These are phyloP conservation scores for Catostylus mosaicus DNA, from an alignment of 30 jellyfish, hydroid and myxozoan genomes.

Conservation along the genomic window DNA sequence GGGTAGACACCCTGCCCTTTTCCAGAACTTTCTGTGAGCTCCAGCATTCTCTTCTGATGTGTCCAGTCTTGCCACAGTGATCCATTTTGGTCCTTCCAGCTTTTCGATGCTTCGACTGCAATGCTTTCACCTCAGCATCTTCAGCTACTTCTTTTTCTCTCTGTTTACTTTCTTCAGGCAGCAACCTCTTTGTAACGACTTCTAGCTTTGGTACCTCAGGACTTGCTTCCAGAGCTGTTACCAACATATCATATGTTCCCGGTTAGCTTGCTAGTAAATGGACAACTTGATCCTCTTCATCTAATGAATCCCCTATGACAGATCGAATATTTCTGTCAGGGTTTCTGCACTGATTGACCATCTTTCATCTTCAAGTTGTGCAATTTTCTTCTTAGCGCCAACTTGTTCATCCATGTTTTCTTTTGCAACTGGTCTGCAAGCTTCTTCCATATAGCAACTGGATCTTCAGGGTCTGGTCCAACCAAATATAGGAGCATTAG, in stretches of 20 bases:
- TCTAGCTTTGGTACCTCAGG: conserved; percentile 64
- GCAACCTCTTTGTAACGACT: conserved; percentile 26
- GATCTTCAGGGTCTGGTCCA: conserved; percentile 83
- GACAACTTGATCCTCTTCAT: conserved; percentile 65
- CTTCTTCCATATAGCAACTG: conserved; percentile 63
- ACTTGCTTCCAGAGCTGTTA: conserved; percentile 77
- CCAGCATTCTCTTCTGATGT: conserved; percentile 50
- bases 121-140: not conserved
- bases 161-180: not conserved
- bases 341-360: conserved; percentile 56
- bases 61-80: conserved; percentile 69
- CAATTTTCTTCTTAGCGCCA: conserved; percentile 43
- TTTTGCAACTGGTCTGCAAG: conserved; percentile 58
- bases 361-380: conserved; percentile 35
- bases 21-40: not conserved
- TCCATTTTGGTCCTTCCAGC: conserved; percentile 10
- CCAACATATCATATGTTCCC: conserved; percentile 48
- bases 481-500: conserved; percentile 45
- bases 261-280: conserved; percentile 71
- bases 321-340: conserved; percentile 65
- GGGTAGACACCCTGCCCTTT: not conserved
- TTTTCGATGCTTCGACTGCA: not conserved
- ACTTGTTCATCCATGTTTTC: conserved; percentile 54
- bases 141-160: not conserved
- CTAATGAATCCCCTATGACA: conserved; percentile 56